Percentiles rank a stretch among this genome's conserved stretches.
Evolutionary conservation across 2,113 vertebrate species (phyloP).

Genomic region (Panthera tigris): DNA sequence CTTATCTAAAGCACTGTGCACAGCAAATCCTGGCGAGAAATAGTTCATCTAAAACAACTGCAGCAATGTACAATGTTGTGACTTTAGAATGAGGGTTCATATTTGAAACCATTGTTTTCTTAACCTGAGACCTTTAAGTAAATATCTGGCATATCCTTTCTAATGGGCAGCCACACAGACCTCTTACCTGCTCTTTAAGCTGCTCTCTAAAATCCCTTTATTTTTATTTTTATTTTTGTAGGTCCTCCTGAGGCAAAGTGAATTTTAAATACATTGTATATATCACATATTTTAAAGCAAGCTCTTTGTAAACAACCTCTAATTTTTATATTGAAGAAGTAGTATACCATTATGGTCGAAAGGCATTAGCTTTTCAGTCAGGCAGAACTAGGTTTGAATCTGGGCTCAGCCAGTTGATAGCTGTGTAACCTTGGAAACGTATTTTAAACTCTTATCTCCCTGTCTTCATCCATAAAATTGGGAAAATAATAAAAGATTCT

Average conservation of each 20-base stretch:
- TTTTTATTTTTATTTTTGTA: neutral
- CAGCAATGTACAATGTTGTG: neutral
- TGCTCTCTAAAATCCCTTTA: neutral
- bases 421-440: neutral
- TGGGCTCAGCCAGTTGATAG: neutral
- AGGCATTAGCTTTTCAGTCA: neutral
- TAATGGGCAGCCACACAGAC: neutral
- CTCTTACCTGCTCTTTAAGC: neutral
- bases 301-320: neutral
- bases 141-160: neutral
- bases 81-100: neutral
- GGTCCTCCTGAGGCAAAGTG: neutral
- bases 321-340: neutral
- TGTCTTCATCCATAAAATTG: neutral
- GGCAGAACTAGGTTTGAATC: neutral
- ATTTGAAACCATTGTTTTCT: neutral
- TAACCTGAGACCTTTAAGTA: neutral
- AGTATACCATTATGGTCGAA: neutral
- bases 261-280: neutral
- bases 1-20: neutral
- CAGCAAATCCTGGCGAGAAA: neutral
- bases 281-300: neutral
- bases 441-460: constrained; percentile 7
- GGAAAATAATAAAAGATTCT: neutral
- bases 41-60: neutral